Percentiles rank a stretch among this genome's conserved stretches.
Evolutionary conservation across 2,888 invertebrate genomes (phyloP).

Genomic region (Cremastobaeus sp.): DNA sequence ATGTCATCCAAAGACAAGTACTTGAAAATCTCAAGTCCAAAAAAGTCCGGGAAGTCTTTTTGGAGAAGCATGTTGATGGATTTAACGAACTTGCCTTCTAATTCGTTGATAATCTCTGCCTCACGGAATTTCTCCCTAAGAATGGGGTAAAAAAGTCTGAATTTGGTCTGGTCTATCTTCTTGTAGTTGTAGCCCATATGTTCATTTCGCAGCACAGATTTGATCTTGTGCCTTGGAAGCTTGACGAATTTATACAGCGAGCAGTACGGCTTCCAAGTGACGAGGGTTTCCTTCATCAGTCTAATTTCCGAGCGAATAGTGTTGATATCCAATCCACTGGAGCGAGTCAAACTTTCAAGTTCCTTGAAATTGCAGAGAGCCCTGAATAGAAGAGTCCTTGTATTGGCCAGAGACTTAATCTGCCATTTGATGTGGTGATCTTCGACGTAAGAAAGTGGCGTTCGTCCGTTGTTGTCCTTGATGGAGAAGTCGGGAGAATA

Average conservation of each 20-base stretch:
- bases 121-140: conserved; percentile 26
- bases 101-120: conserved; percentile 8
- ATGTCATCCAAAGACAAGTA: conserved; percentile 28
- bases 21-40: conserved; percentile 21
- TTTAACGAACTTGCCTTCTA: conserved; percentile 15
- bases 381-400: too few relatives aligned
- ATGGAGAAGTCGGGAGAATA: conserved; percentile 29
- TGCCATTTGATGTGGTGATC: not conserved
- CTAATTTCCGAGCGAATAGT: conserved; percentile 3
- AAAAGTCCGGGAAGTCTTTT: conserved; percentile 16
- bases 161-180: conserved; percentile 1
- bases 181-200: conserved; percentile 17
- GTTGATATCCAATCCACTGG: not conserved
- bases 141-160: conserved; percentile 2
- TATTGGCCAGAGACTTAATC: not conserved
- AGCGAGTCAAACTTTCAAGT: too few relatives aligned
- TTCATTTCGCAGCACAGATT: conserved; percentile 18
- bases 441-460: conserved; percentile 16
- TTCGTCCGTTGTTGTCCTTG: conserved; percentile 22
- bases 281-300: conserved; percentile 10
- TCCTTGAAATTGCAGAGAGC: too few relatives aligned
- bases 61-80: conserved; percentile 9
- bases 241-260: conserved; percentile 23
- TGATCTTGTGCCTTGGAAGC: conserved; percentile 21
- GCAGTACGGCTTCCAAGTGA: conserved; percentile 24